Conservation (phyloP, 2,113 vertebrate species). For the Puntigrus tetrazona region DNA sequence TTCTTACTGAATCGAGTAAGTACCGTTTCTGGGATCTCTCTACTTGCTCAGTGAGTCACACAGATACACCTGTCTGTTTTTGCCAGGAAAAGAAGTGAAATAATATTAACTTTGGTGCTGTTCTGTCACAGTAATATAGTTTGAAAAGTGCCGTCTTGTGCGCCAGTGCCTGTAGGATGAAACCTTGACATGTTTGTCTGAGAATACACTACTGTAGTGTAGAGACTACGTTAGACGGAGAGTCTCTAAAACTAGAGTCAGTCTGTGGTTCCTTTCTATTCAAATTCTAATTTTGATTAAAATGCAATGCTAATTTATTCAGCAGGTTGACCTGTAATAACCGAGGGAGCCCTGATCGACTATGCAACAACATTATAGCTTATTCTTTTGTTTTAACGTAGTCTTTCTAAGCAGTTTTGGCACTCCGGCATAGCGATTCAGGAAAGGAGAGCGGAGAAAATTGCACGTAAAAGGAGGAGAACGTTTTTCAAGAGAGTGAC, state of each 20-base stretch:
- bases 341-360: too few relatives aligned
- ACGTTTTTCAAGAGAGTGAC: constrained; percentile 6
- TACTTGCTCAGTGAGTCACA: neutral
- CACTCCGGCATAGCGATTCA: neutral
- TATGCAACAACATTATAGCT: neutral
- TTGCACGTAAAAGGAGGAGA: neutral
- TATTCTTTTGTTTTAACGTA: too few relatives aligned
- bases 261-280: neutral
- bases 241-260: neutral
- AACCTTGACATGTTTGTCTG: neutral
- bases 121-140: neutral
- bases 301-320: neutral
- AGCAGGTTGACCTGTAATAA: too few relatives aligned
- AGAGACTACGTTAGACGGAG: neutral
- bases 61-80: neutral
- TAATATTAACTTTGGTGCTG: neutral
- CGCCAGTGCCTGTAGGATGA: neutral
- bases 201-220: neutral
- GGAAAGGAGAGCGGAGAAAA: neutral
- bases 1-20: neutral
- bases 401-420: neutral
- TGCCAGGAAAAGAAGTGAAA: neutral
- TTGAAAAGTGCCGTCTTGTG: neutral
- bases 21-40: constrained; percentile 45
- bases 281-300: too few relatives aligned